phyloP scores from a whole-genome alignment of 1,140 invertebrate genomes.

The Antheraea mylitta region DNA sequence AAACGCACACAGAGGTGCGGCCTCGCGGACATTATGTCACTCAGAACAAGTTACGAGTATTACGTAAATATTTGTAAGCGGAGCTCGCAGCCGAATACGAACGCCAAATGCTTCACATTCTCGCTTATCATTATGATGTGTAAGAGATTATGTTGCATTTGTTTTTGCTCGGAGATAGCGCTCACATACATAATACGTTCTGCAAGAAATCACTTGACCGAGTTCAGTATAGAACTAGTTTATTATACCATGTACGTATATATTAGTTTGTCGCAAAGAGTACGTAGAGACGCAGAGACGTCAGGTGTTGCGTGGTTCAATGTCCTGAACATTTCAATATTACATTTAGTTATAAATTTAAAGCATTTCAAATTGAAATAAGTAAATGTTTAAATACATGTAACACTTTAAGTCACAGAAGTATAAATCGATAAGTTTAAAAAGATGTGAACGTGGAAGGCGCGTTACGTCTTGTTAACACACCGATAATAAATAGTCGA shows the following conservation, averaged over 20 bases:
- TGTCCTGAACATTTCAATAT: too few relatives aligned
- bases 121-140: not conserved
- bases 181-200: not conserved
- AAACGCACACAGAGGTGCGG: slow-evolving; percentile 19
- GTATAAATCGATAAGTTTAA: too few relatives aligned
- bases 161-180: not conserved
- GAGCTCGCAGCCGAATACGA: not conserved
- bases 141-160: not conserved
- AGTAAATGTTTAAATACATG: too few relatives aligned
- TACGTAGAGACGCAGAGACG: too few relatives aligned
- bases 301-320: too few relatives aligned
- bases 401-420: too few relatives aligned
- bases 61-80: not conserved
- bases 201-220: not conserved
- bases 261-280: not conserved
- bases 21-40: not conserved
- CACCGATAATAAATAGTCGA: not conserved
- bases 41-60: slow-evolving; percentile 1
- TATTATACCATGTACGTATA: not conserved
- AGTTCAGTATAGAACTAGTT: not conserved
- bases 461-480: not conserved
- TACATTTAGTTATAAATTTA: too few relatives aligned
- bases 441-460: not conserved
- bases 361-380: too few relatives aligned
- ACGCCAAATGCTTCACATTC: not conserved